Evolutionary conservation across 2,888 invertebrate species (phyloP), one percentile per base, ranked within the genome.

Genomic region (Drosophila lutescens): DNA sequence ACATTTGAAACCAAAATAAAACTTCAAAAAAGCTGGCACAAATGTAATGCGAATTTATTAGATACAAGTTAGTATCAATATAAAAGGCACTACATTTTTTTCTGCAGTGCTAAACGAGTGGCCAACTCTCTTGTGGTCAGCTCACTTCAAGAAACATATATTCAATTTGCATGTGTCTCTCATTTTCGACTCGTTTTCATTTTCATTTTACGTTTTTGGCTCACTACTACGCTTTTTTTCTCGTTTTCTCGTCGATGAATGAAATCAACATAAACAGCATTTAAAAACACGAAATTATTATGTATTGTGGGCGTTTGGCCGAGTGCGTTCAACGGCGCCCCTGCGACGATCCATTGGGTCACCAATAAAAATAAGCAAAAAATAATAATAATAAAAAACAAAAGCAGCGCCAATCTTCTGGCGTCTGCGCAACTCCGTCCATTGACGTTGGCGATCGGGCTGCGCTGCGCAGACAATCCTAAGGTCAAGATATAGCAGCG

Each of bases 321-420:
- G 76, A 85, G 82, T 85, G 87, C 84, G 84, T 68, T 83, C 53
- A 70, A 54, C 81, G 84, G 84, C 85, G 85, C 85, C 86, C 73
- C 65, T 60, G 59, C 59, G 81, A 82, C 83, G 84, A 72, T 50
- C 56, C 77, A 77, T 76, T 76, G 58, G 66, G 51, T 66, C 71
- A 66, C 66, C 66, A 47, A 62, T 58, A 58, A 58, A 59, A 41
- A 58, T 43, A 54, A 43, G 34, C 49, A 43, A 54, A 40, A 51
- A 20, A 50, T 3, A 38, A 59, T 34, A 41, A 23, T 26, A 26
- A 15, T 17, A 38, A 38, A 15, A 41, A 55, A 59, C 41, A 43
- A 41, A 23, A 41, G 23, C 58, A 41, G 57, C 32, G 49, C 32
- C 57, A 71, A 58, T 57, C 44, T 63, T 58, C 20, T 71, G 71